Conservation (phyloP, 2,113 vertebrate genomes). For the Sorex araneus region DNA sequence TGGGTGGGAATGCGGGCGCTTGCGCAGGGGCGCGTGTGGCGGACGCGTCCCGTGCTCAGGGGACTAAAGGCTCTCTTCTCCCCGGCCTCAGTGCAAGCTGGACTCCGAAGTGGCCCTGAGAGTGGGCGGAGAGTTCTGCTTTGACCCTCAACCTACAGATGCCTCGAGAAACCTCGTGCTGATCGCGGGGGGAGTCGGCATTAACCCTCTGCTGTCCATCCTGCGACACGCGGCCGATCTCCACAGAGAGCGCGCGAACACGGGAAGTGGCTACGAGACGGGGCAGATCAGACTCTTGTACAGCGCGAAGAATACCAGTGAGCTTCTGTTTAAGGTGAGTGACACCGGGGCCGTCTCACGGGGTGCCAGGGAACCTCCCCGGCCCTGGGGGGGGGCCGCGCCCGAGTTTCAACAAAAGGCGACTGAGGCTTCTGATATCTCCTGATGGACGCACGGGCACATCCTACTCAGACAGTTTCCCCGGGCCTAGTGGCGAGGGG, state of each 20-base stretch:
- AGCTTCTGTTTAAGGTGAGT: constrained; percentile 96
- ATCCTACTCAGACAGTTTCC: not conserved
- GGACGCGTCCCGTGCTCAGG: not conserved
- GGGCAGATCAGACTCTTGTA: constrained; percentile 93
- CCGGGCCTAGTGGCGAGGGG: not conserved
- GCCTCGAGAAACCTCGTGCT: constrained; percentile 92
- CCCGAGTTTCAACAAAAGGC: not conserved
- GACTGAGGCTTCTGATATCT: not conserved
- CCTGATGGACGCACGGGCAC: not conserved
- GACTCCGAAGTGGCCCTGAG: constrained; percentile 93
- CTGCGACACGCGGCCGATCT: constrained; percentile 94
- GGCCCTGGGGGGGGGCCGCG: not conserved
- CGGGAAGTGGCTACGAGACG: constrained; percentile 85
- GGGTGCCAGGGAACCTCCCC: not conserved
- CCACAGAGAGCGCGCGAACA: constrained; percentile 82
- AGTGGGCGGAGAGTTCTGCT: constrained; percentile 97
- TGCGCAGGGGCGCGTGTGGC: not conserved
- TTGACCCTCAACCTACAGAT: constrained; percentile 93
- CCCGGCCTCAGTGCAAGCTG: constrained; percentile 90
- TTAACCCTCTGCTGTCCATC: constrained; percentile 98
- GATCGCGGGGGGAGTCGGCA: constrained; percentile 96
- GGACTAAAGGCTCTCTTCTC: constrained; percentile 63
- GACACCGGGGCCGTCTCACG: fast-evolving
- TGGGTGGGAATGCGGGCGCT: not conserved
- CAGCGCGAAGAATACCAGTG: constrained; percentile 92